Conservation (phyloP, 2,113 vertebrate species). For the Pristiophorus japonicus region DNA sequence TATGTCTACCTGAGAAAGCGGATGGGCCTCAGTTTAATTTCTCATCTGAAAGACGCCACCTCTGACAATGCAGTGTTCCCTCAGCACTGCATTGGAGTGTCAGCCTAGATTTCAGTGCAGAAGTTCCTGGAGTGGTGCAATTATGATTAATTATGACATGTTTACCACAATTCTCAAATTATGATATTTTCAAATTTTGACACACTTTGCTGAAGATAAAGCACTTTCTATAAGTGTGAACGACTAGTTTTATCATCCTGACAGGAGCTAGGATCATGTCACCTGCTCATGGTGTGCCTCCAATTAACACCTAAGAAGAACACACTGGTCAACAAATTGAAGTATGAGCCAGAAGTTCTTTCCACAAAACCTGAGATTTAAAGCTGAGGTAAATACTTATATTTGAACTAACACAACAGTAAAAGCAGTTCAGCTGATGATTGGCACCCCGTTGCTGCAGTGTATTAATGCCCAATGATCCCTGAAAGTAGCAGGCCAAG, state of each 20-base stretch:
- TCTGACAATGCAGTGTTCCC: too few relatives aligned
- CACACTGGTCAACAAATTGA: not conserved
- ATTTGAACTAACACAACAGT: not conserved
- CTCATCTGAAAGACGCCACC: too few relatives aligned
- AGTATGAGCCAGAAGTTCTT: not conserved
- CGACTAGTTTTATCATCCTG: not conserved
- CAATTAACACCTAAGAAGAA: not conserved
- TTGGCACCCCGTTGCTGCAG: not conserved
- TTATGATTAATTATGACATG: too few relatives aligned
- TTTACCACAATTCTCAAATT: not conserved
- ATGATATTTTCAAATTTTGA: not conserved
- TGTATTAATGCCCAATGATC: not conserved
- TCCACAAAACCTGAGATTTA: not conserved
- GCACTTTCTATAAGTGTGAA: not conserved
- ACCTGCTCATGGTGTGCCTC: not conserved
- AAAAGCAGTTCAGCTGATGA: not conserved
- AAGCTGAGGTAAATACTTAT: not conserved
- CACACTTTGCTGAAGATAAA: not conserved
- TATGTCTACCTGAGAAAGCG: too few relatives aligned
- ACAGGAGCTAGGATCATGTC: not conserved
- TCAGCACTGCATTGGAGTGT: too few relatives aligned
- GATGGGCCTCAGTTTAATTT: too few relatives aligned
- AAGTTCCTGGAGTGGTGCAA: too few relatives aligned
- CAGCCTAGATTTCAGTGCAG: too few relatives aligned
- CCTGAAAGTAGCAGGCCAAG: too few relatives aligned